A percentile compares a stretch with the other conserved stretches of the same genome.
phyloP scores from a whole-genome alignment of 2,113 vertebrate genomes.

The Tyto alba region DNA sequence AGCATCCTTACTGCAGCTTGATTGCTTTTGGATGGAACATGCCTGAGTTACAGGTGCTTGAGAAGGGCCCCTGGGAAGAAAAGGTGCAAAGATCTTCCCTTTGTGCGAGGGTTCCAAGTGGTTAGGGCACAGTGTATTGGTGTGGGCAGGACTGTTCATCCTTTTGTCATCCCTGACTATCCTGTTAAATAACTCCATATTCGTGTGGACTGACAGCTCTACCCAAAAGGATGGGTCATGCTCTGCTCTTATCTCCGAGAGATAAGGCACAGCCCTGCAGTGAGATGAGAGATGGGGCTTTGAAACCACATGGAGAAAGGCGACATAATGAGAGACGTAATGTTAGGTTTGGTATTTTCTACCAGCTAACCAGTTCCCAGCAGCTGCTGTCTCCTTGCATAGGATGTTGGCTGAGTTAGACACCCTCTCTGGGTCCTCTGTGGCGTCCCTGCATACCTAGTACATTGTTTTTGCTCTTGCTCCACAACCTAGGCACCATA shows the following conservation, averaged over 20 bases:
- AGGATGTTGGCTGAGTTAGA: background rate
- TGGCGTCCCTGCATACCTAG: background rate
- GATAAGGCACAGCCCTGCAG: background rate
- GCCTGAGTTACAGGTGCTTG: background rate
- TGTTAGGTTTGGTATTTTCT: background rate
- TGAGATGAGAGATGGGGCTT: background rate
- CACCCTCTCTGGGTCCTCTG: background rate
- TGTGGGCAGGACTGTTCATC: background rate
- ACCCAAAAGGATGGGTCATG: background rate
- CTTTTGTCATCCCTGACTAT: background rate
- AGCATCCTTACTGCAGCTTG: background rate
- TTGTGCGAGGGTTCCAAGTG: background rate
- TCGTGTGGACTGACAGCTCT: background rate
- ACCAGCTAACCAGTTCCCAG: background rate
- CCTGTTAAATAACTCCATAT: background rate
- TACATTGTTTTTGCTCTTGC: background rate
- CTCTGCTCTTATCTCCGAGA: background rate
- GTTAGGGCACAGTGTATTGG: background rate
- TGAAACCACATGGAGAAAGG: background rate
- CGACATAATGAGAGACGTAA: background rate
- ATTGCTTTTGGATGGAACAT: background rate
- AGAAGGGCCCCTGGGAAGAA: background rate
- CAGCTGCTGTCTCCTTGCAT: background rate
- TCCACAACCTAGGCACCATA: background rate
- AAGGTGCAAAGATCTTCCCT: background rate